Base-by-base conservation (phyloP, 1,140 invertebrate genomes). In the Orchestia grillus region DNA sequence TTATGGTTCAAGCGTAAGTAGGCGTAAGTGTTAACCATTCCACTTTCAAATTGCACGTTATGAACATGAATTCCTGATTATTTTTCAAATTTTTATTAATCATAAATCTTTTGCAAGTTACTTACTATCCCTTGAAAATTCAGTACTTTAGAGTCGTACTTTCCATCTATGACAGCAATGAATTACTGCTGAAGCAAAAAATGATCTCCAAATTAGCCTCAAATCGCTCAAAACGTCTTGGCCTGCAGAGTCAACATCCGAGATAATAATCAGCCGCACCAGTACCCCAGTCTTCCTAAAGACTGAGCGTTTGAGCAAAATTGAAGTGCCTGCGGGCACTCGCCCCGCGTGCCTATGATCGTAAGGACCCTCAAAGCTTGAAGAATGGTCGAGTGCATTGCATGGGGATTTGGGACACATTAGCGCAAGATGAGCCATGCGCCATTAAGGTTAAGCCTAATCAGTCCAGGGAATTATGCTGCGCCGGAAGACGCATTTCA, bases 361-460 rank as follows among this genome's bases (percentile, higher is more conserved):
- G 11, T 36, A 28, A 8, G 36, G 62, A 23, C 62, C 28, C 62
- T 77, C 62, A 77, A 1, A 77, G 62, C 15, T 28, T 28, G 28
- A 28, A 53, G 62, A 77, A 77, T 77, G 62, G 62, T 77, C 62
- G 62, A 77, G 62, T 77, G 62, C 62, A 77, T 77, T 36, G 62
- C 62, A 36, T 3, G 62, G 28, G 62, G 62, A 77, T 77, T 77
- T 77, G 62, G 62, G 62, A 77, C 62, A 77, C 62, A 77, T 77
- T 77, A 77, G 62, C 28, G 28, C 11, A 36, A 77, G 62, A 77
- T 77, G 62, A 77, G 62, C 62, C 62, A 77, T 3, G 62, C 36
- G 62, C 62, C 62, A 77, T 77, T 77, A 77, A 77, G 62, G 62
- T 77, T 77, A 77, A 77, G 62, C 62, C 62, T 77, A 77, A 77